These are phyloP conservation scores for Apotomis turbidana DNA, from an alignment of 2,888 invertebrate genomes.

Conservation along the genomic window DNA sequence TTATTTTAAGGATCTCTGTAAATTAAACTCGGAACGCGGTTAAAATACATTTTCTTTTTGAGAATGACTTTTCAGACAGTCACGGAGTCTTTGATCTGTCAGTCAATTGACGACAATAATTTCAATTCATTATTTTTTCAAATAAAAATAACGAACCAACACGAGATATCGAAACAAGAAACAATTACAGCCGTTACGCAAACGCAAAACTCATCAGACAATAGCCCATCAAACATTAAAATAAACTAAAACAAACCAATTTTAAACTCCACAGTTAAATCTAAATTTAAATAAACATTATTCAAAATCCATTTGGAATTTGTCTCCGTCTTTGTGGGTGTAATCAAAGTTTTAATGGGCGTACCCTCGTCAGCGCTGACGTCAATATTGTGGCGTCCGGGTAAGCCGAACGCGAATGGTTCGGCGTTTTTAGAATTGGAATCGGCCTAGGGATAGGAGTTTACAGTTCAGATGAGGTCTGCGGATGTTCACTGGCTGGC, in stretches of 20 bases:
- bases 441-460: not conserved
- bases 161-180: not conserved
- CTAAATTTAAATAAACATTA: slow-evolving; percentile 41
- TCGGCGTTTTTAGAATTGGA: slow-evolving; percentile 7
- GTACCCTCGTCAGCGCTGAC: slow-evolving; percentile 32
- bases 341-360: slow-evolving; percentile 40
- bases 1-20: too few species aligned
- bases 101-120: too few species aligned
- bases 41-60: too few species aligned
- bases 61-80: too few species aligned
- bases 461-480: too few species aligned
- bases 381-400: slow-evolving; percentile 36
- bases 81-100: too few species aligned
- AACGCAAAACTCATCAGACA: slow-evolving; percentile 8
- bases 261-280: slow-evolving; percentile 31
- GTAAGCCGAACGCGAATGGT: not conserved
- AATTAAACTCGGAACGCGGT: too few species aligned
- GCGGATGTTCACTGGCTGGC: too few species aligned
- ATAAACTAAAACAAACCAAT: slow-evolving; percentile 40
- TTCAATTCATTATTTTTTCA: too few species aligned
- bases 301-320: slow-evolving; percentile 41
- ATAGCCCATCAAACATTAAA: slow-evolving; percentile 24
- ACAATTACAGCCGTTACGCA: not conserved
- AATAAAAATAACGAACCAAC: too few species aligned
- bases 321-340: slow-evolving; percentile 31